A percentile compares a stretch with the other conserved stretches of the same genome.
These are phyloP conservation scores for Mungos mungo DNA, from an alignment of 2,113 vertebrate genomes.

Conservation along the genomic window DNA sequence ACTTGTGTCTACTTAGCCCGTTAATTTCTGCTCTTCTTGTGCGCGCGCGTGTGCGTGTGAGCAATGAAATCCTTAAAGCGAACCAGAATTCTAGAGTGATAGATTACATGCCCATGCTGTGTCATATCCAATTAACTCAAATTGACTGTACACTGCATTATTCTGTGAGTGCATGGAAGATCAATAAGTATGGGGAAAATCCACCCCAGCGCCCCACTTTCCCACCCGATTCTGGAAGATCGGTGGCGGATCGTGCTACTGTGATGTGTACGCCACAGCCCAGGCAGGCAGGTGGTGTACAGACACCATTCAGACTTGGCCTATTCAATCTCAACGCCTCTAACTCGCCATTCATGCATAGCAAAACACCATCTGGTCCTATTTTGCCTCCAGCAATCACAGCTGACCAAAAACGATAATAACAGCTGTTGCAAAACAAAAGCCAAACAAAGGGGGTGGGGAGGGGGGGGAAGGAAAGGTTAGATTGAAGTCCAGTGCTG, in stretches of 20 bases:
- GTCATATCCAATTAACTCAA: conserved; percentile 99
- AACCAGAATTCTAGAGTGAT: conserved; percentile 91
- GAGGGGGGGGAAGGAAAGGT: conserved; percentile 90
- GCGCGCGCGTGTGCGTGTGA: conserved; percentile 82
- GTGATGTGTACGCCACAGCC: conserved; percentile 90
- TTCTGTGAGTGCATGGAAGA: conserved; percentile 93
- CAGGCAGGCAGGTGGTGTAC: conserved; percentile 99
- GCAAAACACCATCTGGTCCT: conserved; percentile 99
- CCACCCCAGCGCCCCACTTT: conserved; percentile 87
- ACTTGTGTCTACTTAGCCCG: conserved; percentile 76
- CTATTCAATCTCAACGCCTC: conserved; percentile 99
- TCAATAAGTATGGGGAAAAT: conserved; percentile 96
- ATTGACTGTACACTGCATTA: conserved; percentile 94
- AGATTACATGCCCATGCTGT: conserved; percentile 94
- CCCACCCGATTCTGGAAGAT: conserved; percentile 86
- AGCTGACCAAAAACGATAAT: conserved; percentile 99
- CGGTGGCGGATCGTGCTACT: conserved; percentile 93
- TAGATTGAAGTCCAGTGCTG: conserved; percentile 93
- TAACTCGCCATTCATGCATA: conserved; percentile 99
- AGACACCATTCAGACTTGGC: conserved; percentile 99
- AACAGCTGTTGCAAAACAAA: conserved; percentile 99
- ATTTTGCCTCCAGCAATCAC: conserved; percentile 99
- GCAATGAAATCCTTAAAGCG: conserved; percentile 91
- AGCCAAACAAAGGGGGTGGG: conserved; percentile 94
- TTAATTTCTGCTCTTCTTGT: conserved; percentile 76